phyloP scores from a whole-genome alignment of 2,113 vertebrate species.

The Abramis brama region DNA sequence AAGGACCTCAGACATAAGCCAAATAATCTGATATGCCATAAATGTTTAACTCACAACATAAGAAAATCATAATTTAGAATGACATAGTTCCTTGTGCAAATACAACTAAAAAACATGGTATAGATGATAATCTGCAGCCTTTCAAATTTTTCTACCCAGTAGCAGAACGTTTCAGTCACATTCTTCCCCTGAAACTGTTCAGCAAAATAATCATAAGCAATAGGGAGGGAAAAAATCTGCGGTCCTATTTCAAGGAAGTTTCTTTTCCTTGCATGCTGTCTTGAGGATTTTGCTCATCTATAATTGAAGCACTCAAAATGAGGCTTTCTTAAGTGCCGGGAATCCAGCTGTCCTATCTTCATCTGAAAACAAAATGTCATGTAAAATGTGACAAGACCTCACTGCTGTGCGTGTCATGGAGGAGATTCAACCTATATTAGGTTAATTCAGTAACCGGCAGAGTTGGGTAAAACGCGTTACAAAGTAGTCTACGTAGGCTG shows the following conservation, averaged over 20 bases:
- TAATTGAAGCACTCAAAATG: conserved; percentile 27
- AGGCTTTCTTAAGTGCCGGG: background rate
- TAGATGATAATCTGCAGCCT: background rate
- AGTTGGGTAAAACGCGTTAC: too few species aligned
- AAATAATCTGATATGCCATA: background rate
- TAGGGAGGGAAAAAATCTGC: background rate
- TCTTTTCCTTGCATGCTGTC: background rate
- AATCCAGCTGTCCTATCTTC: background rate
- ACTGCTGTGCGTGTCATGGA: background rate
- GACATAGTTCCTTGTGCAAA: background rate
- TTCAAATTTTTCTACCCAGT: background rate
- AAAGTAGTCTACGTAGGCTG: too few species aligned
- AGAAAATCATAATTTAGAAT: background rate
- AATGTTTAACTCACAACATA: background rate
- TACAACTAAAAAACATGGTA: background rate
- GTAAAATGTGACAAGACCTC: conserved; percentile 24
- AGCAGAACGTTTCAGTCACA: background rate
- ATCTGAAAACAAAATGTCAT: conserved; percentile 17
- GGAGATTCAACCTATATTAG: background rate
- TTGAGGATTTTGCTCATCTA: conserved; percentile 37
- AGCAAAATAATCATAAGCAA: conserved; percentile 2
- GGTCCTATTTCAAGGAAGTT: background rate
- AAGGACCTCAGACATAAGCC: background rate
- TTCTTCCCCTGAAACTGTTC: conserved; percentile 6
- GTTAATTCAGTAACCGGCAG: too few species aligned